phyloP scores from a whole-genome alignment of 2,888 invertebrate genomes.

The Napeogenes inachia region DNA sequence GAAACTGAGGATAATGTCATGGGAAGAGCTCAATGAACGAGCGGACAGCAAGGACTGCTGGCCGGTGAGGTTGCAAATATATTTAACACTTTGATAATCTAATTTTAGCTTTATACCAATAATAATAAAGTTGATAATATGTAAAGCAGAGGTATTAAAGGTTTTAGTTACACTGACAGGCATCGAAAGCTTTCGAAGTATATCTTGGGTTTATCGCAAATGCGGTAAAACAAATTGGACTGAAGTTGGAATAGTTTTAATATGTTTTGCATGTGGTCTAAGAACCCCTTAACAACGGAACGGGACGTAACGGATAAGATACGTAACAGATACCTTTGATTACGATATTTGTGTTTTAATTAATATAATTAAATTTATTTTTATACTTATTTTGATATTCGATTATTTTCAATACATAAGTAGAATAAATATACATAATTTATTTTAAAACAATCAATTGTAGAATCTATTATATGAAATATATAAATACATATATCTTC shows the following conservation, averaged over 20 bases:
- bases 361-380: too few species aligned
- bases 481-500: neutral
- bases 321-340: too few species aligned
- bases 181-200: conserved; percentile 26
- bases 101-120: conserved; percentile 42
- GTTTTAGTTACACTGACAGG: conserved; percentile 26
- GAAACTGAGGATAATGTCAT: conserved; percentile 69
- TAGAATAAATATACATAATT: too few species aligned
- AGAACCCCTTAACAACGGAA: too few species aligned
- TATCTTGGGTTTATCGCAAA: conserved; percentile 28
- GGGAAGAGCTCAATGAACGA: conserved; percentile 76
- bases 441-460: neutral
- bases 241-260: conserved; percentile 17
- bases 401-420: too few species aligned
- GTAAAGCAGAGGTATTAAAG: conserved; percentile 13
- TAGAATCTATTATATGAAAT: neutral
- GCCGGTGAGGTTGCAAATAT: conserved; percentile 57
- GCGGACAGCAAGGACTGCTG: conserved; percentile 74
- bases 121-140: conserved; percentile 35
- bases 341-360: too few species aligned
- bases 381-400: neutral
- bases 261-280: neutral
- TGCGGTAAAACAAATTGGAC: conserved; percentile 25
- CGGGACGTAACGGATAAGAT: too few species aligned
- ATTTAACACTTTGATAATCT: conserved; percentile 42